A percentile compares a stretch with the other conserved stretches of the same genome.
Evolutionary conservation across 2,797 vertebrate species (phyloP).

Genomic region (Otus scops): DNA sequence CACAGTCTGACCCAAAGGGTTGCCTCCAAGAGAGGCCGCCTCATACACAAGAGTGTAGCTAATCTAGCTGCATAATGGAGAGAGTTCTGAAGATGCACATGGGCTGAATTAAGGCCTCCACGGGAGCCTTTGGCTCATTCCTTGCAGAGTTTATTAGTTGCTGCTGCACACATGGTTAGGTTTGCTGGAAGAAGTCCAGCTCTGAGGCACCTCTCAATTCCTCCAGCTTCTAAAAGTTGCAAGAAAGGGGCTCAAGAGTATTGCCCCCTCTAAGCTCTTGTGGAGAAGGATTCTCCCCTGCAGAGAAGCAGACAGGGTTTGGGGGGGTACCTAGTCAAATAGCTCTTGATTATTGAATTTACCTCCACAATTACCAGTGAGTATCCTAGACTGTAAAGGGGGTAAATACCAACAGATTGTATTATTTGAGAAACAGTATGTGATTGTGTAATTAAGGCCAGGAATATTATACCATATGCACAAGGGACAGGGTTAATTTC

Average conservation of each 20-base stretch:
- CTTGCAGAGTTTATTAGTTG: conserved; percentile 50
- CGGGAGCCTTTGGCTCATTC: conserved; percentile 15
- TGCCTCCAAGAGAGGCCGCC: neutral
- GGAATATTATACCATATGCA: conserved; percentile 31
- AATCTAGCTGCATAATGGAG: conserved; percentile 16
- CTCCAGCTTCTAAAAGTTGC: conserved; percentile 4
- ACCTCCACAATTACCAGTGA: conserved; percentile 13
- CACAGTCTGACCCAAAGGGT: neutral
- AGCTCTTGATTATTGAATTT: conserved; percentile 41
- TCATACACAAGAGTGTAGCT: neutral
- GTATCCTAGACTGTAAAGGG: conserved; percentile 1
- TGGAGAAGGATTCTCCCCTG: neutral
- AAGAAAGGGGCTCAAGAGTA: neutral
- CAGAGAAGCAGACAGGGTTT: conserved; percentile 8
- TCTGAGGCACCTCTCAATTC: conserved; percentile 41
- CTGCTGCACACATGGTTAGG: conserved; percentile 51
- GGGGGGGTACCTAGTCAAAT: neutral
- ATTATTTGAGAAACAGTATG: conserved; percentile 45
- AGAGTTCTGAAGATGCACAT: conserved; percentile 51
- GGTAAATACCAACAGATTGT: conserved; percentile 34
- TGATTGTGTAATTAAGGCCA: conserved; percentile 40
- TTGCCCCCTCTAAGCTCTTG: neutral
- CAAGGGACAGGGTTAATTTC: conserved; percentile 26
- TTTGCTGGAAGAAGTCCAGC: conserved; percentile 50
- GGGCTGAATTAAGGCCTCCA: conserved; percentile 49